phyloP scores from a whole-genome alignment of 2,113 vertebrate species.

The Tyto alba region DNA sequence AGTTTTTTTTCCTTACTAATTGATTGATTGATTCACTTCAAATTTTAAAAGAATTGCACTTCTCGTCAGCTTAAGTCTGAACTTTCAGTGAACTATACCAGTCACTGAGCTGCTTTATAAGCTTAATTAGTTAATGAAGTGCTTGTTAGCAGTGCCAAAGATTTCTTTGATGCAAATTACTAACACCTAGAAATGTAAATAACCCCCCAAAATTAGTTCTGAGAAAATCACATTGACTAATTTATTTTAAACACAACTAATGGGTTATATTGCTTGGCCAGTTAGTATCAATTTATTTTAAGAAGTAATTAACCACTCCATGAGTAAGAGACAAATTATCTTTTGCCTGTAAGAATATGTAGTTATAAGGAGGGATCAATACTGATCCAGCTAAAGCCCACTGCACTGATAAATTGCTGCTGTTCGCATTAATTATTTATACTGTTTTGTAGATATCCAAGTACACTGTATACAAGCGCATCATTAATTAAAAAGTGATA shows the following conservation, averaged over 20 bases:
- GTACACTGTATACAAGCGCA: background rate
- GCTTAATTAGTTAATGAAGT: conserved; percentile 32
- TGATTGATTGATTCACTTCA: conserved; percentile 6
- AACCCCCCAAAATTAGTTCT: background rate
- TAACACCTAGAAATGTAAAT: conserved; percentile 26
- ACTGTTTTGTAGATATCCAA: background rate
- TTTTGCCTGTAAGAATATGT: background rate
- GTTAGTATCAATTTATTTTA: conserved; percentile 17
- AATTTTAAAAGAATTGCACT: conserved; percentile 7
- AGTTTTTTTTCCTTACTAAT: background rate
- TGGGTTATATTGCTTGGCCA: background rate
- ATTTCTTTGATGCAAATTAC: background rate
- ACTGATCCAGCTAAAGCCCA: background rate
- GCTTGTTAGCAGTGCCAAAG: background rate
- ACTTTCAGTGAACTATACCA: conserved; percentile 42
- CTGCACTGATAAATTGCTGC: background rate
- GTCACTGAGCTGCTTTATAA: conserved; percentile 17
- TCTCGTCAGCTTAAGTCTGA: conserved; percentile 50
- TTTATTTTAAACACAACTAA: conserved; percentile 1
- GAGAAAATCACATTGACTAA: background rate
- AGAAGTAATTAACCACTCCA: conserved; percentile 14
- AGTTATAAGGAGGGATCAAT: conserved; percentile 10
- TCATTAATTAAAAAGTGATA: conserved; percentile 33
- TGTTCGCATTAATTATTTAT: conserved; percentile 43
- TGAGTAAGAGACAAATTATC: background rate